Percentiles rank a stretch among this genome's conserved stretches.
These are phyloP conservation scores for Trisateles emortualis DNA, from an alignment of 2,888 invertebrate genomes.

Conservation along the genomic window DNA sequence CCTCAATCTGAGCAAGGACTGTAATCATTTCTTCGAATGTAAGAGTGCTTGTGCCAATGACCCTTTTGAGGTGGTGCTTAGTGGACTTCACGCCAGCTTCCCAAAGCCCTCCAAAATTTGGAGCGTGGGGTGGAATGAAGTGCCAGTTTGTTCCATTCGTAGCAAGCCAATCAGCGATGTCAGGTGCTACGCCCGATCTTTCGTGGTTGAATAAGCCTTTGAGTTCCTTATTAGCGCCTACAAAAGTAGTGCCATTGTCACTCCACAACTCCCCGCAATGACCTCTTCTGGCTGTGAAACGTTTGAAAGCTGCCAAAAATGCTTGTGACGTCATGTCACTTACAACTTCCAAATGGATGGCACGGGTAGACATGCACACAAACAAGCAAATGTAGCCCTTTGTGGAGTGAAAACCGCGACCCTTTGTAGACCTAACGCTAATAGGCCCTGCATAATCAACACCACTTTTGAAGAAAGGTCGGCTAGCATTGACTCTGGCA, in stretches of 20 bases:
- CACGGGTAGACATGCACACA: background rate
- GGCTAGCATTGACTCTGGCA: background rate
- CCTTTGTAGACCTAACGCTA: background rate
- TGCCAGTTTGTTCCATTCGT: slow-evolving; percentile 5
- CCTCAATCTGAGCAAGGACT: slow-evolving; percentile 5
- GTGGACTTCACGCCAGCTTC: slow-evolving; percentile 19
- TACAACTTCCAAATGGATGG: background rate
- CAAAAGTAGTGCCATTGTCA: slow-evolving; percentile 14
- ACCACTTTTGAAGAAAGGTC: slow-evolving; percentile 3
- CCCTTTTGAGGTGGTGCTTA: slow-evolving; percentile 7
- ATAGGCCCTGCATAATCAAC: slow-evolving; percentile 5
- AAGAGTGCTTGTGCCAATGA: background rate
- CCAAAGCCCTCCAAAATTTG: slow-evolving; percentile 18
- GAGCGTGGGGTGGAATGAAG: slow-evolving; percentile 14
- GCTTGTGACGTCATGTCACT: background rate
- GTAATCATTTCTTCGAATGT: slow-evolving; percentile 6
- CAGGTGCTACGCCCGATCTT: background rate
- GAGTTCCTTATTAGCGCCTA: slow-evolving; percentile 6
- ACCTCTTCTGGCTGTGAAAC: slow-evolving; percentile 8
- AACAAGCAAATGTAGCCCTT: background rate
- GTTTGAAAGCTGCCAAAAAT: slow-evolving; percentile 4
- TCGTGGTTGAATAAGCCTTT: background rate
- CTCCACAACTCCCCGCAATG: background rate
- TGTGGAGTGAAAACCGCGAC: too few relatives aligned
- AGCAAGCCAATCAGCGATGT: background rate